phyloP scores from a whole-genome alignment of 2,113 vertebrate species.

The Dissostichus mawsoni region DNA sequence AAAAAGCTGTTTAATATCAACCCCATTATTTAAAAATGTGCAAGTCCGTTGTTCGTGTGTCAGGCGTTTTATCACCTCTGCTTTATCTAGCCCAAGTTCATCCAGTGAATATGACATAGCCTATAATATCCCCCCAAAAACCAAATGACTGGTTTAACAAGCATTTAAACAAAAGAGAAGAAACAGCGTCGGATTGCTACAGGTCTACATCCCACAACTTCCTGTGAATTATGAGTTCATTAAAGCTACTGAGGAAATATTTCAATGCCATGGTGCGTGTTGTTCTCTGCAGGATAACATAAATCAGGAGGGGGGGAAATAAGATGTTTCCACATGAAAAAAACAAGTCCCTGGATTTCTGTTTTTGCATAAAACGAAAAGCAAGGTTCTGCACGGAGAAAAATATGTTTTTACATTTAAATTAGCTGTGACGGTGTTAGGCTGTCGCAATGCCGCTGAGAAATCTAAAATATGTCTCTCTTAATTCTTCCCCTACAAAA shows the following conservation, averaged over 20 bases:
- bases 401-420: slow-evolving; percentile 91
- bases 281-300: slow-evolving; percentile 85
- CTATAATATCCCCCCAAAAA: slow-evolving; percentile 73
- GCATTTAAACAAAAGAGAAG: slow-evolving; percentile 80
- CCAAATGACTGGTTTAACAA: slow-evolving; percentile 27
- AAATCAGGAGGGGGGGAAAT: slow-evolving; percentile 21
- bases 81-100: slow-evolving; percentile 95
- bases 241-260: slow-evolving; percentile 92
- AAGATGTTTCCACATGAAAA: slow-evolving; percentile 86
- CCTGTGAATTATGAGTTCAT: slow-evolving; percentile 83
- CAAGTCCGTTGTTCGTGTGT: slow-evolving; percentile 94
- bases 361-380: slow-evolving; percentile 84
- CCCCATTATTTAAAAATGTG: slow-evolving; percentile 95
- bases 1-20: slow-evolving; percentile 95
- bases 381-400: slow-evolving; percentile 86
- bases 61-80: slow-evolving; percentile 92
- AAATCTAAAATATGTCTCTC: slow-evolving; percentile 59
- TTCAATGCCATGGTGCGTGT: slow-evolving; percentile 82
- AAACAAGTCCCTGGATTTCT: slow-evolving; percentile 89
- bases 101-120: slow-evolving; percentile 90
- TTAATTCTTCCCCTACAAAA: slow-evolving; percentile 72
- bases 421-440: slow-evolving; percentile 84
- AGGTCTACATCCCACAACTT: slow-evolving; percentile 91
- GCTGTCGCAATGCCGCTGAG: slow-evolving; percentile 83
- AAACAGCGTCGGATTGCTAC: slow-evolving; percentile 72